Percentiles rank a stretch among this genome's conserved stretches.
phyloP scores from a whole-genome alignment of 1,140 invertebrate genomes.

The Thalassaphorura encarpata region DNA sequence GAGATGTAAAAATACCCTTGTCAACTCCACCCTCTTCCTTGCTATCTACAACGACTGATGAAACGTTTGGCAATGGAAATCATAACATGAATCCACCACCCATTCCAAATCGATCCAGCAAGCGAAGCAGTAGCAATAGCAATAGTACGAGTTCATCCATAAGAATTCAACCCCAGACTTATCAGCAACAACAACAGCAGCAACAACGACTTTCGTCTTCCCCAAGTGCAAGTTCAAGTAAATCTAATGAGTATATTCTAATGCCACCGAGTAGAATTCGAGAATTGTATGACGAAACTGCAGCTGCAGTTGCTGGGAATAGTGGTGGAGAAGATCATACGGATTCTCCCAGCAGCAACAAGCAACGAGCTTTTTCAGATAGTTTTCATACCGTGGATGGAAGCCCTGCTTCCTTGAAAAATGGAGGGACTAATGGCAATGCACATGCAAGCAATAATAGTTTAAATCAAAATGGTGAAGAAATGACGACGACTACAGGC shows the following conservation, averaged over 20 bases:
- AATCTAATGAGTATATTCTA: conserved; percentile 20
- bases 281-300: conserved; percentile 13
- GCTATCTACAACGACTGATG: background rate
- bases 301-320: background rate
- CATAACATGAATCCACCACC: conserved; percentile 4
- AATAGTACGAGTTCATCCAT: background rate
- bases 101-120: conserved; percentile 16
- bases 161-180: background rate
- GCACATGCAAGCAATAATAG: no score
- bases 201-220: background rate
- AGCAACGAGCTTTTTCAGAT: no score
- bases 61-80: no score
- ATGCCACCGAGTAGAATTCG: conserved; percentile 26
- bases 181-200: background rate
- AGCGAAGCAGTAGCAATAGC: no score
- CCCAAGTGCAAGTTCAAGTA: background rate
- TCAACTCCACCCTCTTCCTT: background rate
- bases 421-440: background rate
- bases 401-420: background rate
- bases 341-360: background rate
- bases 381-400: background rate
- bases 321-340: background rate
- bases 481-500: no score
- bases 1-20: conserved; percentile 31
- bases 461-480: no score